phyloP scores from a whole-genome alignment of 1,140 invertebrate genomes.

The Drosophila pruinosa region DNA sequence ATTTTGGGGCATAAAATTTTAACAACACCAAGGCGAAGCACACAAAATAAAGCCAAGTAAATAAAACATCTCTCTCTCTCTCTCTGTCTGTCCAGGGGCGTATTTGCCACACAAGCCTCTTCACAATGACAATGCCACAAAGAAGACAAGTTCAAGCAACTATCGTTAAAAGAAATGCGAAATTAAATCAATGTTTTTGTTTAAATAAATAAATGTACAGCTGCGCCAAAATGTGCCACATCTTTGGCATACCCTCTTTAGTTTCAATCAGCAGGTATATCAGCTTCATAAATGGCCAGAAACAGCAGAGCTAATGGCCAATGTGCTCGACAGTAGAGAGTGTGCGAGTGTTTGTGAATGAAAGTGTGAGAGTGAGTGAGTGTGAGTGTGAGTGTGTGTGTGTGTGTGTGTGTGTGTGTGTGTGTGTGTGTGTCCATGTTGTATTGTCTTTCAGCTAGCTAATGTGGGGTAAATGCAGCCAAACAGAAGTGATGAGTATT shows the following conservation, averaged over 20 bases:
- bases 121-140: too few relatives aligned
- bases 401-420: not conserved
- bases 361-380: not conserved
- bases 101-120: too few relatives aligned
- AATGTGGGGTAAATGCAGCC: slow-evolving; percentile 20
- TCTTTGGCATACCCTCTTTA: not conserved
- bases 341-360: not conserved
- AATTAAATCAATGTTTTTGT: too few relatives aligned
- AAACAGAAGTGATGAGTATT: not conserved
- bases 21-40: slow-evolving; percentile 50
- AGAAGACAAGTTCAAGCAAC: too few relatives aligned
- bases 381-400: not conserved
- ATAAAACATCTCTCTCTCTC: slow-evolving; percentile 24
- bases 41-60: slow-evolving; percentile 38
- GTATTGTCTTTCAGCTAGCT: not conserved
- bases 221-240: too few relatives aligned
- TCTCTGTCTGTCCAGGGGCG: not conserved
- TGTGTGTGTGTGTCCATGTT: not conserved
- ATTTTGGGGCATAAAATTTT: slow-evolving; percentile 69
- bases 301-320: not conserved
- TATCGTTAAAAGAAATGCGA: too few relatives aligned
- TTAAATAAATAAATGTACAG: too few relatives aligned
- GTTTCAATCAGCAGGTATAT: not conserved
- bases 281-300: not conserved
- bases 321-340: not conserved